phyloP scores from a whole-genome alignment of 2,797 vertebrate species.

The Arnoldichthys spilopterus region DNA sequence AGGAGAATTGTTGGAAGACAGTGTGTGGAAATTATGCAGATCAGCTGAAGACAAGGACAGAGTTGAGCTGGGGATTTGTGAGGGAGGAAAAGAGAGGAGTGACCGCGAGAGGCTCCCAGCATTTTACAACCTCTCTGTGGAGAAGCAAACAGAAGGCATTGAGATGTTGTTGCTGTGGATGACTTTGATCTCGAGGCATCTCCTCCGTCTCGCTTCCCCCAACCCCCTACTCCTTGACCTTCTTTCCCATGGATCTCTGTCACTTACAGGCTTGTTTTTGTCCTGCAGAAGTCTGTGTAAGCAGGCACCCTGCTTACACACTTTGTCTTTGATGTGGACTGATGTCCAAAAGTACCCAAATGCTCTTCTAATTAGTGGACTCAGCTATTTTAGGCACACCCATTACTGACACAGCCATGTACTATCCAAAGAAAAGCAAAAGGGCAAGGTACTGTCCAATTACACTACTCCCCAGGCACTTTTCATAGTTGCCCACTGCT shows the following conservation, averaged over 20 bases:
- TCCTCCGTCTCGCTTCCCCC: conserved; percentile 26
- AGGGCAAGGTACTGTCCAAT: no score
- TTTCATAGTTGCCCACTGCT: no score
- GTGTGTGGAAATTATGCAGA: conserved; percentile 69
- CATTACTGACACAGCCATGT: background rate
- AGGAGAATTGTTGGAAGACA: conserved; percentile 72
- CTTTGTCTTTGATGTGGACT: conserved; percentile 22
- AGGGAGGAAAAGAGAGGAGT: conserved; percentile 62
- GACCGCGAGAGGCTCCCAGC: conserved; percentile 47
- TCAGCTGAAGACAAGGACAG: conserved; percentile 61
- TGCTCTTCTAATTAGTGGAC: background rate
- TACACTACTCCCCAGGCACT: no score
- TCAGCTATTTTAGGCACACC: background rate
- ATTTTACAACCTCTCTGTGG: conserved; percentile 52
- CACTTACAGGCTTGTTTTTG: conserved; percentile 55
- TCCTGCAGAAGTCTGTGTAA: conserved; percentile 35
- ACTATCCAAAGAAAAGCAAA: background rate
- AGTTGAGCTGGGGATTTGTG: conserved; percentile 65
- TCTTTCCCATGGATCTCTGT: conserved; percentile 48
- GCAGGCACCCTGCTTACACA: conserved; percentile 15
- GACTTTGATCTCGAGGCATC: conserved; percentile 67
- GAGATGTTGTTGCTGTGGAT: conserved; percentile 54
- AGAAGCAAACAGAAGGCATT: conserved; percentile 49
- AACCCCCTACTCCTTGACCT: conserved; percentile 43
- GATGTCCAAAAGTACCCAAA: background rate